Evolutionary conservation across 2,888 invertebrate species (phyloP), one percentile per base, ranked within the genome.

Genomic region (Tethea ocularis): DNA sequence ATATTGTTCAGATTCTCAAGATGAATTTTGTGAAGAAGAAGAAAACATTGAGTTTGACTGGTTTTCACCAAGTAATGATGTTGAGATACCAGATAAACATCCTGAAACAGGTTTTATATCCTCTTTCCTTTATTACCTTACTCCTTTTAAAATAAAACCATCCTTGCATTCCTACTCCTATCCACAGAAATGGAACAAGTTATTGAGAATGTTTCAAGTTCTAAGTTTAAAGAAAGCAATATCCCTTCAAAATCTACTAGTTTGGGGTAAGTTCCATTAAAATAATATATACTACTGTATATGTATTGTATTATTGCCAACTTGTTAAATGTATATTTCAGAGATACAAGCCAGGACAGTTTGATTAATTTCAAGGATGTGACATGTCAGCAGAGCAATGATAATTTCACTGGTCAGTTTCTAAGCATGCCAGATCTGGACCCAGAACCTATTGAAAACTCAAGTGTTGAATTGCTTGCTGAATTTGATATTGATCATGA

Each of bases 401-500:
- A 86, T 56, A 81, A 77, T 57, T 88, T 87, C 62, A 68, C 86
- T 24, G 66, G 70, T 52, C 86, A 87, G 63, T 89, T 90, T 68
- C 66, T 91, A 55, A 91, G 80, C 63, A 91, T 91, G 91, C 91
- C 91, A 64, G 89, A 91, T 20, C 77, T 92, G 26, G 88, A 88
- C 59, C 57, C 84, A 53, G 88, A 80, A 57, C 75, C 84, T 52
- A 72, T 73, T 54, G 75, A 72, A 7, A 81, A 78, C 53, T 75
- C 83, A 60, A 79, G 82, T 61, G 83, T 84, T 20, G 89, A 90
- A 65, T 73, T 92, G 53, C 68, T 91, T 41, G 88, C 88, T 13
- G 88, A 91, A 62, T 92, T 91, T 68, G 82, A 91, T 68, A 89
- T 92, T 66, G 80, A 82, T 15, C 75, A 84, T 78, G 86, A 89